Percentiles rank a stretch among this genome's conserved stretches.
Evolutionary conservation across 1,140 invertebrate species (phyloP).

Genomic region (Drosophila kurseongensis): DNA sequence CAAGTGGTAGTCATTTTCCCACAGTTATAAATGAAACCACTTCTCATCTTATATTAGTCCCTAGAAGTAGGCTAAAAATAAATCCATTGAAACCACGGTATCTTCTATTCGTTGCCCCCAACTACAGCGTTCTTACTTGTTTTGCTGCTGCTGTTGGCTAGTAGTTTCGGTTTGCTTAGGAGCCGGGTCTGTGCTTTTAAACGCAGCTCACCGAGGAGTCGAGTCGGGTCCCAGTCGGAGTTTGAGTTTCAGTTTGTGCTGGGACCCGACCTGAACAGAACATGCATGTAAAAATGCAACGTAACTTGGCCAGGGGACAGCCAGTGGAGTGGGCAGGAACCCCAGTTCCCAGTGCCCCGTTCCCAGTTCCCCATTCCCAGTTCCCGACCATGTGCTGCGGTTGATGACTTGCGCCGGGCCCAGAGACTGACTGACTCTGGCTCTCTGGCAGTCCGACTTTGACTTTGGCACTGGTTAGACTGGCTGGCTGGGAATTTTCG

Average conservation of each 20-base stretch:
- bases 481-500: slow-evolving; percentile 63
- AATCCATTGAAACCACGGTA: background rate
- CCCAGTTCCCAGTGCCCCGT: slow-evolving; percentile 7
- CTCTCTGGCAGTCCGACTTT: slow-evolving; percentile 54
- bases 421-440: slow-evolving; percentile 74
- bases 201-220: slow-evolving; percentile 40
- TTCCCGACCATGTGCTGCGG: slow-evolving; percentile 55
- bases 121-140: slow-evolving; percentile 8
- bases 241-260: slow-evolving; percentile 41
- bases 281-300: slow-evolving; percentile 82
- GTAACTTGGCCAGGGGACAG: slow-evolving; percentile 60
- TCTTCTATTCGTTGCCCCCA: background rate
- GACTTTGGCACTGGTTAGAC: slow-evolving; percentile 66
- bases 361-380: slow-evolving; percentile 4
- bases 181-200: slow-evolving; percentile 73
- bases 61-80: no score
- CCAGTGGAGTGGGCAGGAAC: slow-evolving; percentile 34
- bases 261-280: slow-evolving; percentile 46
- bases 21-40: no score
- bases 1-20: no score
- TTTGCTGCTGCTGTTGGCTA: slow-evolving; percentile 50
- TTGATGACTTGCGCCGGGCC: slow-evolving; percentile 71
- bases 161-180: slow-evolving; percentile 76
- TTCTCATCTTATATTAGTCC: no score
- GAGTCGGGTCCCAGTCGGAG: slow-evolving; percentile 16